Evolutionary conservation across 2,113 vertebrate species (phyloP).

Genomic region (Dicentrarchus labrax): DNA sequence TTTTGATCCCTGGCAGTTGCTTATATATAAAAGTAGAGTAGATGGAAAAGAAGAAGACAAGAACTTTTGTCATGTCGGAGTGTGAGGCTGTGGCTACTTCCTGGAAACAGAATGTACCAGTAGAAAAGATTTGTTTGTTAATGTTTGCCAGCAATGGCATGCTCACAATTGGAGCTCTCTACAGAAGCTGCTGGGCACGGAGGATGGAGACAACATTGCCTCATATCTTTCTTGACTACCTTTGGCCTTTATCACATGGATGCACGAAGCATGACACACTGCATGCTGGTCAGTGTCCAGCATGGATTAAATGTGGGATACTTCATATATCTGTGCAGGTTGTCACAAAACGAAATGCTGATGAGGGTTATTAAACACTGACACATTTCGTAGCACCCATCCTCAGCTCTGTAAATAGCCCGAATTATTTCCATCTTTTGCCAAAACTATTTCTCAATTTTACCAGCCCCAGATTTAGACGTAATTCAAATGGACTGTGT

Average conservation of each 20-base stretch:
- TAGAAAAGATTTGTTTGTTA: not conserved
- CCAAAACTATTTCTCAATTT: conserved; percentile 63
- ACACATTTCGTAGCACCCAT: conserved; percentile 38
- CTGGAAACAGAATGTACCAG: not conserved
- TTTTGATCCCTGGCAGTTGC: not conserved
- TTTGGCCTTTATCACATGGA: conserved; percentile 64
- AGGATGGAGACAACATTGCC: conserved; percentile 13
- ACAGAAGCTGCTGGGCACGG: conserved; percentile 15
- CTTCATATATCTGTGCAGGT: conserved; percentile 56
- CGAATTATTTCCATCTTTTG: conserved; percentile 62
- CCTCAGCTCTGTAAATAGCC: conserved; percentile 61
- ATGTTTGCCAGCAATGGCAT: not conserved
- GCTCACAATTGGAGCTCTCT: not conserved
- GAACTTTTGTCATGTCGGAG: not conserved
- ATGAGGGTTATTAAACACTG: conserved; percentile 59
- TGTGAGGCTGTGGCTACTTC: not conserved
- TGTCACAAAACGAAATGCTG: conserved; percentile 69
- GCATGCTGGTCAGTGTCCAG: conserved; percentile 64
- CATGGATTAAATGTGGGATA: conserved; percentile 69
- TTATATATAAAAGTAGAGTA: not conserved
- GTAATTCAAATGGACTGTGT: conserved; percentile 69
- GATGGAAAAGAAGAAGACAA: not conserved
- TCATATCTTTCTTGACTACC: conserved; percentile 47
- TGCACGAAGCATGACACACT: conserved; percentile 66
- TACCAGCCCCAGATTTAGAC: conserved; percentile 68